A percentile compares a stretch with the other conserved stretches of the same genome.
Evolutionary conservation across 2,113 vertebrate genomes (phyloP).

Genomic region (Pedionomus torquatus): DNA sequence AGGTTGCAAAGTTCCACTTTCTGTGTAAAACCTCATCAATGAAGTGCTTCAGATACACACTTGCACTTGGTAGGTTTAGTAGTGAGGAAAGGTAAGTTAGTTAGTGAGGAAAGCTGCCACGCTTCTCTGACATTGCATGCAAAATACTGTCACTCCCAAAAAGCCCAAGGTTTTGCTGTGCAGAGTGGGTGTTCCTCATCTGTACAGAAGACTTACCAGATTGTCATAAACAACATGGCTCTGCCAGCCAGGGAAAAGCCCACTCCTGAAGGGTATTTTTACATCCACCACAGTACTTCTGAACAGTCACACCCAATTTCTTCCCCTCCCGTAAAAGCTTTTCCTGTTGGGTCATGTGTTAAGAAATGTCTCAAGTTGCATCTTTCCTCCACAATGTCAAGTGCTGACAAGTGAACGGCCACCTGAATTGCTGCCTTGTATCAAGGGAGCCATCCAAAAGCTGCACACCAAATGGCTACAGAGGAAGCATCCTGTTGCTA

Average conservation of each 20-base stretch:
- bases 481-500: conserved; percentile 17
- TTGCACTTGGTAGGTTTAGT: background rate
- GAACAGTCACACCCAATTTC: background rate
- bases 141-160: background rate
- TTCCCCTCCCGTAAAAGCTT: background rate
- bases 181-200: background rate
- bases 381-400: background rate
- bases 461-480: conserved; percentile 4
- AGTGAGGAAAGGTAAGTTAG: no score
- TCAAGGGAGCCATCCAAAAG: background rate
- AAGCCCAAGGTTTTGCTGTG: background rate
- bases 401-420: conserved; percentile 19
- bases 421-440: background rate
- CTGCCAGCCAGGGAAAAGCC: background rate
- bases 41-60: background rate
- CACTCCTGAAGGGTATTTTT: background rate
- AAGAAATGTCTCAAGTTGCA: background rate
- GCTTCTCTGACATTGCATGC: background rate
- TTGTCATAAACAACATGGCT: background rate
- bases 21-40: background rate
- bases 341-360: background rate
- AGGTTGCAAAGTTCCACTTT: background rate
- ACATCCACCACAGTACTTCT: background rate
- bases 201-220: conserved; percentile 1
- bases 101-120: background rate